Evolutionary conservation across 2,113 vertebrate species (phyloP).

Genomic region (Scomber japonicus): DNA sequence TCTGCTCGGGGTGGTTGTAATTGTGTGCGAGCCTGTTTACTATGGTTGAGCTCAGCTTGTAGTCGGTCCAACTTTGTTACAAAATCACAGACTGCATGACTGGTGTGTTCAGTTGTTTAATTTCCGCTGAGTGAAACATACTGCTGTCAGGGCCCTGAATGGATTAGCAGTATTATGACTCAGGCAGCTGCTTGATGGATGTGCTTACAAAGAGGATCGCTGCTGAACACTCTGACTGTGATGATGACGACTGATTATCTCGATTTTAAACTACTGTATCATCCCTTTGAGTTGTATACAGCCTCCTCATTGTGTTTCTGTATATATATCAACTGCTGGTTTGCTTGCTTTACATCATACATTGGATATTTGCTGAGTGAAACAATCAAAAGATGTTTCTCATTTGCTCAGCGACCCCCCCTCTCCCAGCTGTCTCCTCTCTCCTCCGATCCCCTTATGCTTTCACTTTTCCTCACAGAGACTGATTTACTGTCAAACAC

Average conservation of each 20-base stretch:
- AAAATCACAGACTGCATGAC: slow-evolving; percentile 22
- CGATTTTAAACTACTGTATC: slow-evolving; percentile 40
- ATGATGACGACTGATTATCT: slow-evolving; percentile 49
- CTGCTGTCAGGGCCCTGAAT: background rate
- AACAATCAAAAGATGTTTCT: slow-evolving; percentile 54
- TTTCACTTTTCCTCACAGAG: slow-evolving; percentile 67
- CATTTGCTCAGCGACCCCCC: slow-evolving; percentile 15
- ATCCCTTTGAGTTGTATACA: background rate
- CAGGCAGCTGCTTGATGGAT: slow-evolving; percentile 42
- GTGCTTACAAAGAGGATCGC: slow-evolving; percentile 23
- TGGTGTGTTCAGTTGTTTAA: slow-evolving; percentile 15
- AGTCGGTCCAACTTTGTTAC: background rate
- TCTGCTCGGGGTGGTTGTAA: slow-evolving; percentile 25
- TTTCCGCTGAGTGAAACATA: slow-evolving; percentile 18
- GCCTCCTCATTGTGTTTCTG: background rate
- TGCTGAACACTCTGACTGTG: slow-evolving; percentile 16
- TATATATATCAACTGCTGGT: background rate
- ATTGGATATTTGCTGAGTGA: slow-evolving; percentile 4
- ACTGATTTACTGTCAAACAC: slow-evolving; percentile 74
- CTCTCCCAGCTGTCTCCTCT: slow-evolving; percentile 12
- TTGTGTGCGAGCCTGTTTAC: slow-evolving; percentile 43
- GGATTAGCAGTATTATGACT: slow-evolving; percentile 41
- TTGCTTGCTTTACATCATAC: slow-evolving; percentile 3
- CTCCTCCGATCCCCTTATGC: slow-evolving; percentile 24
- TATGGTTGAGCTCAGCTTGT: slow-evolving; percentile 12